Base-by-base conservation (phyloP, 2,113 vertebrate species). In the Acrocephalus kingi region DNA sequence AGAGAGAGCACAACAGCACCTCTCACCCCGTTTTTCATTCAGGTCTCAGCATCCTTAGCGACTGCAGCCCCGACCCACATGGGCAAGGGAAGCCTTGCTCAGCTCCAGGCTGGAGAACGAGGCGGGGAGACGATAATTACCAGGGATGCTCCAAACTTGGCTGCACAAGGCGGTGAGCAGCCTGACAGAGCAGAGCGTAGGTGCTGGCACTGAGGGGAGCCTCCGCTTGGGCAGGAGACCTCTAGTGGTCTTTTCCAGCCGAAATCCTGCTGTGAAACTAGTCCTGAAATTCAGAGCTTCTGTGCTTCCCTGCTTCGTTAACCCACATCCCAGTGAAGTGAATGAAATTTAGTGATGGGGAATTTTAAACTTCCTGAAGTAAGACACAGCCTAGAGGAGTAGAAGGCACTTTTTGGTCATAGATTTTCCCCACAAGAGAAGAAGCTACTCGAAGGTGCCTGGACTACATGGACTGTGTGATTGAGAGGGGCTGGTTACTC, bases 291-390 rank as follows among this genome's bases (percentile, higher is more conserved):
- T 49, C 58, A 37, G 41, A 64, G 35, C 49, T 91, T 84, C 2
- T 0, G 0, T 43, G n/a, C 64, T 72, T 91, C 58, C 39, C 80
- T 3, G 1, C 20, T 68, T 74, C 3, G 0, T 63, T 35, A 61
- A 31, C 23, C 19, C 35, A 7, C 33, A 31, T 27, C 14, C 11
- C 64, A 58, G 22, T 21, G 37, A 52, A 52, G n/a, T 17, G 61
- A 58, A 69, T 59, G 18, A 73, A 79, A 73, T 69, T 45, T 24
- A 66, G 2, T 8, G 12, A 22, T 33, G 45, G 45, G 27, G 51
- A 58, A 51, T 76, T 75, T 56, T n/a, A 31, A 66, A 35, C 30
- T 89, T 76, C 39, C 61, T 49, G 27, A 25, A 28, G 49, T 30
- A 87, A 33, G 52, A 41, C 2, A 3, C 15, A 52, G 48, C 27